Base-by-base conservation (phyloP, 2,113 vertebrate genomes). In the Campylomormyrus numenius region DNA sequence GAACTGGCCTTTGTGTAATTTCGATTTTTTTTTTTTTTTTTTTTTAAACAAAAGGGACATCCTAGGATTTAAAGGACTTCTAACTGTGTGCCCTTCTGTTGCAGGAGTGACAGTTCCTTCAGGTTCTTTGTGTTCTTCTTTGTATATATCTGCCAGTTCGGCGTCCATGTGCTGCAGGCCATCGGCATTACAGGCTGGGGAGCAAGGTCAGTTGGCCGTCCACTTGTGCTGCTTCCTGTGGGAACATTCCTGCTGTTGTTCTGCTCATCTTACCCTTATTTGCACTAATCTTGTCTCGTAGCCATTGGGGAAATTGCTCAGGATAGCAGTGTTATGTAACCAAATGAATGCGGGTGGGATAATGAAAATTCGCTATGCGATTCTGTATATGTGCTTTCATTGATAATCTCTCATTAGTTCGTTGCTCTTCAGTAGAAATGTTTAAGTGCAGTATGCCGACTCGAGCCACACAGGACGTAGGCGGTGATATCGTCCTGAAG, bases 71-170 rank as follows among this genome's bases (percentile, higher is more conserved):
- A 48, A 48, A 85, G 83, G 17, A 85, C 45, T 45, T 85, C 42
- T 85, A 48, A 21, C 45, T 85, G 83, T 85, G 45, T 85, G 42
- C 45, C 42, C 39, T 45, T 85, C 50, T 35, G 93, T 93, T 88
- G 52, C 92, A 99, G 98, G 97, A 99, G 97, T 90, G 98, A 99
- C 96, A 99, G 98, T 93, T 99, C 98, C 3, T 99, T 99, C 95
- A 95, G 97, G 89, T 99, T 99, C 94, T 99, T 99, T 91, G 95
- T 99, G 21, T 99, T 99, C 96, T 99, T 99, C 97, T 99, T 99
- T 92, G 96, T 99, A 90, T 99, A 99, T 95, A 97, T 99, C 95
- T 98, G 98, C 95, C 98, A 99, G 94, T 98, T 99, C 92, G 98
- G 97, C 83, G 94, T 99, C 15, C 98, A 99, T 86, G 97, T 99